Base-by-base conservation (phyloP, 2,888 invertebrate species). In the Minunthozetes semirufus region DNA sequence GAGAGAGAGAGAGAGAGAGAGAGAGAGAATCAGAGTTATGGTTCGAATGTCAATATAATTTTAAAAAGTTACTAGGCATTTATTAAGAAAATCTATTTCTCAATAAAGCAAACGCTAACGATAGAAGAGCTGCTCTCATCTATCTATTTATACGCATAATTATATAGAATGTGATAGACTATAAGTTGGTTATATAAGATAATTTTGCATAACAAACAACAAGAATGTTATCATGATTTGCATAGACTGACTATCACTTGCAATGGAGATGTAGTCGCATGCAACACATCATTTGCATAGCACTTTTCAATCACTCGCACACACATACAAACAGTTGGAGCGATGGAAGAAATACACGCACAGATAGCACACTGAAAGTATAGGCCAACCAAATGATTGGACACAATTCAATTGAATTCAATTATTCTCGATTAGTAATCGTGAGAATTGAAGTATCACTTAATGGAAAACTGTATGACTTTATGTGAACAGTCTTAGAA, bases 361-460 rank as follows among this genome's bases (percentile, higher is more conserved):
- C 61, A 61, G 4, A 4, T 15, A 19, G 53, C 17, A 53, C 53
- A 53, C 33, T 8, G 8, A 33, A 5, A 33, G 8, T 8, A 3
- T 8, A 33, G 4, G 8, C 33, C 8, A 17, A 48, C 15, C 17
- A 48, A 48, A 2, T 17, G 17, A 48, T 48, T 48, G 48, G n/a
- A 48, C 11, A 59, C 9, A 11, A 59, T 59, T 59, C 13, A 25
- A 59, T 59, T 38, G 17, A 66, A 66, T 66, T 66, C 66, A 66
- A 66, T 66, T 66, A 66, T n/a, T 33, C 13, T 17, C 38, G 33
- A 66, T 66, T 66, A 66, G 66, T 66, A 66, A 66, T 66, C 66
- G 33, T 38, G n/a, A 66, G 66, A 66, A 66, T 38, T 66, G 38
- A 66, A 66, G 66, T 66, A 66, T 66, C 66, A 19, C 66, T 38